Conservation (phyloP, 2,888 invertebrate genomes). For the Polylopha cassiicola region DNA sequence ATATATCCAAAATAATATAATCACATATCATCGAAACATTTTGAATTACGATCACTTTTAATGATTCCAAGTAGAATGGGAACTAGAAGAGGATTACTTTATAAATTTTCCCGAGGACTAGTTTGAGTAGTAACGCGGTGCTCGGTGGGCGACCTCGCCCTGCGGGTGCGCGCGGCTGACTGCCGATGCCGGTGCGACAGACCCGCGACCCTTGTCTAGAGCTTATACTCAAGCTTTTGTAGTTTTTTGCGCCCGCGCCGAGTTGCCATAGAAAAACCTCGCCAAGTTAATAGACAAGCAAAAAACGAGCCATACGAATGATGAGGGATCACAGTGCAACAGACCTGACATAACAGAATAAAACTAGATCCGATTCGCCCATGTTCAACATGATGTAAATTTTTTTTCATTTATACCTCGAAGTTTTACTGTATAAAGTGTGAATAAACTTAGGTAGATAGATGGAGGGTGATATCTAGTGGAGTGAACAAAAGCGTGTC, state of each 20-base stretch:
- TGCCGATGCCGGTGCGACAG: conserved; percentile 43
- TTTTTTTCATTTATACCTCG: conserved; percentile 52
- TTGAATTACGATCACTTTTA: conserved; percentile 12
- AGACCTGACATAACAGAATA: conserved; percentile 58
- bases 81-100: conserved; percentile 8
- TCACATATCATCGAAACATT: conserved; percentile 19
- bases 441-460: conserved; percentile 46
- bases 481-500: conserved; percentile 7
- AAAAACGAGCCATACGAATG: conserved; percentile 60
- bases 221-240: conserved; percentile 64
- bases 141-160: conserved; percentile 29
- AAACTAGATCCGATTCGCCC: conserved; percentile 48
- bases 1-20: conserved; percentile 3
- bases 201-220: conserved; percentile 63
- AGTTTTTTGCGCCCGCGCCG: conserved; percentile 74
- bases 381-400: conserved; percentile 60
- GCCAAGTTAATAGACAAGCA: conserved; percentile 71
- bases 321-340: conserved; percentile 59
- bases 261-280: conserved; percentile 73
- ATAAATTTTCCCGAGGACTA: conserved; percentile 2
- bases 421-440: conserved; percentile 60
- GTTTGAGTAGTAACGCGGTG: conserved; percentile 10
- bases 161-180: conserved; percentile 50
- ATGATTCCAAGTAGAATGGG: neutral
- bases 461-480: conserved; percentile 12